Percentiles rank a stretch among this genome's conserved stretches.
Evolutionary conservation across 2,888 invertebrate species (phyloP).

Genomic region (Pachycephus smyrnensis): DNA sequence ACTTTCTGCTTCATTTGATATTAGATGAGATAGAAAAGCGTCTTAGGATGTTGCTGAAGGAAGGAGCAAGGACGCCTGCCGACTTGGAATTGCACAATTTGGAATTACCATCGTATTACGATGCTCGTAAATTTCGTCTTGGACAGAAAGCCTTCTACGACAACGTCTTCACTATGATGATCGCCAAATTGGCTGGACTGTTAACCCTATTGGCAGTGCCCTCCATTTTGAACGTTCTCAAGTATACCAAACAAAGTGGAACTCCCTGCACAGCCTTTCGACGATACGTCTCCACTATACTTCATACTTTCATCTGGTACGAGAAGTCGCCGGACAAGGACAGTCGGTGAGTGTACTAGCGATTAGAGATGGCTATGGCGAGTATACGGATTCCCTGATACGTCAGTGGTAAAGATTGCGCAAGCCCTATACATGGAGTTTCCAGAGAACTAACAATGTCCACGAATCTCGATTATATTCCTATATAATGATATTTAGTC

Average conservation of each 20-base stretch:
- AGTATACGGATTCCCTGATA: not conserved
- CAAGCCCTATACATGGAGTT: no score
- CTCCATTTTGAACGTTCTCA: conserved; percentile 78
- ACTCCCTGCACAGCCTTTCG: conserved; percentile 76
- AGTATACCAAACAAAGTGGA: conserved; percentile 79
- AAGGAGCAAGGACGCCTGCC: conserved; percentile 47
- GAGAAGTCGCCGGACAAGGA: conserved; percentile 69
- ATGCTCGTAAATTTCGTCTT: conserved; percentile 73
- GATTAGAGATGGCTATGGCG: not conserved
- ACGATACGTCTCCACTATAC: conserved; percentile 83
- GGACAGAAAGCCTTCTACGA: conserved; percentile 80
- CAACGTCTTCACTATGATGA: conserved; percentile 77
- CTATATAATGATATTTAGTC: no score
- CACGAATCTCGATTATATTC: no score
- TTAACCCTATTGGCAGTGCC: conserved; percentile 81
- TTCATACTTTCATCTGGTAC: conserved; percentile 86
- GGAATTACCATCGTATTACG: conserved; percentile 76
- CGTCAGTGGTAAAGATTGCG: no score
- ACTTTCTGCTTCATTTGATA: no score
- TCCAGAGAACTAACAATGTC: no score
- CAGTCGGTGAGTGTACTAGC: conserved; percentile 31
- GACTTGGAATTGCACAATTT: conserved; percentile 55
- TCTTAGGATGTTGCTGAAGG: conserved; percentile 46
- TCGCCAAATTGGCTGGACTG: conserved; percentile 82
- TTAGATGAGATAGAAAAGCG: conserved; percentile 46